A percentile compares a stretch with the other conserved stretches of the same genome.
These are phyloP conservation scores for Hanleya hanleyi DNA, from an alignment of 2,888 invertebrate species.

Conservation along the genomic window DNA sequence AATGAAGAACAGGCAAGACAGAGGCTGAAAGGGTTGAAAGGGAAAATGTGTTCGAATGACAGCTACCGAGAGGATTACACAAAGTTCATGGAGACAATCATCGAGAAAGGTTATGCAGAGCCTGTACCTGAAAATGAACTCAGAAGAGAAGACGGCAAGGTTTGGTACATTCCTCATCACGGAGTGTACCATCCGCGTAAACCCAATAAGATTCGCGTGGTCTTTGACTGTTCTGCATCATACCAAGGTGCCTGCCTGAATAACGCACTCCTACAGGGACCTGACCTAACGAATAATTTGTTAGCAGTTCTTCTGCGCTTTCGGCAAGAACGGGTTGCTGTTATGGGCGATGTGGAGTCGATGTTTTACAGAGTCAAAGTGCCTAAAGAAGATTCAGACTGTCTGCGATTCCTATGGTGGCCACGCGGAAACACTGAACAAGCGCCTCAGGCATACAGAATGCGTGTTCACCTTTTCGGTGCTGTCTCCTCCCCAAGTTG, in stretches of 20 bases:
- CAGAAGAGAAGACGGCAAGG: too few species aligned
- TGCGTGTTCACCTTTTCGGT: too few species aligned
- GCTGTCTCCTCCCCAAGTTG: too few species aligned
- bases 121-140: too few species aligned
- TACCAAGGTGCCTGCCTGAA: constrained; percentile 14
- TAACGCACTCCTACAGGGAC: constrained; percentile 10
- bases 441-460: neutral
- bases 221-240: constrained; percentile 10
- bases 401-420: constrained; percentile 14
- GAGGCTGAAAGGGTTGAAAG: neutral
- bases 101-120: constrained; percentile 15
- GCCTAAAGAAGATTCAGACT: constrained; percentile 7
- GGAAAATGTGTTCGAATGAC: neutral
- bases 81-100: constrained; percentile 14
- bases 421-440: neutral
- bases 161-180: constrained; percentile 23
- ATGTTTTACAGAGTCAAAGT: constrained; percentile 12
- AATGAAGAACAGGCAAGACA: neutral
- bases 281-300: constrained; percentile 18
- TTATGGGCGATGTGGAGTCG: constrained; percentile 12
- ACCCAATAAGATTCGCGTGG: constrained; percentile 6
- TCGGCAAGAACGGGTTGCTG: constrained; percentile 5
- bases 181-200: constrained; percentile 25
- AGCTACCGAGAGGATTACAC: constrained; percentile 3
- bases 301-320: constrained; percentile 8